phyloP scores from a whole-genome alignment of 1,140 invertebrate species.

The Nixonia krombeini region DNA sequence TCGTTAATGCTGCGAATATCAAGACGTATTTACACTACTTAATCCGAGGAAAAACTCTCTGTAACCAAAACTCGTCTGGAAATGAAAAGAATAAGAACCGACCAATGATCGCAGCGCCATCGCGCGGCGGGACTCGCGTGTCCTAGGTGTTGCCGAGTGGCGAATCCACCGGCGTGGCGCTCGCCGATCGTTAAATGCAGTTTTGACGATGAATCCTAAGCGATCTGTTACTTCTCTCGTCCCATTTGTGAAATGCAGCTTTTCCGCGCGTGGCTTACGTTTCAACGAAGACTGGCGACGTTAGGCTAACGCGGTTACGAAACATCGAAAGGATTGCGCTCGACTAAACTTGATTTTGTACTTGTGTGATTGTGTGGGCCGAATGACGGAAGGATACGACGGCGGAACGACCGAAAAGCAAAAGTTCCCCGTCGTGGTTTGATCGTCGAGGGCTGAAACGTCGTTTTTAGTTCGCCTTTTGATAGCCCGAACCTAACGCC shows the following conservation, averaged over 20 bases:
- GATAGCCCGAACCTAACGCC: constrained; percentile 48
- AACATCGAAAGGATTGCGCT: constrained; percentile 24
- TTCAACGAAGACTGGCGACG: constrained; percentile 64
- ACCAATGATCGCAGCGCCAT: constrained; percentile 61
- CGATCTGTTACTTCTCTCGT: constrained; percentile 66
- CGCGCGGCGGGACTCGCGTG: constrained; percentile 45
- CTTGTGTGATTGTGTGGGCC: constrained; percentile 13
- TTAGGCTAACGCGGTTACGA: constrained; percentile 43
- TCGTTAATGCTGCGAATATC: constrained; percentile 69
- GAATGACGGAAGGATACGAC: too few relatives aligned
- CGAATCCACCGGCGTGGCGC: constrained; percentile 46
- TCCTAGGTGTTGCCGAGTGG: constrained; percentile 30
- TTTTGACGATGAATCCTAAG: constrained; percentile 70
- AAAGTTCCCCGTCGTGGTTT: too few relatives aligned
- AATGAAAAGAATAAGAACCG: constrained; percentile 49
- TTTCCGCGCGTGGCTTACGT: constrained; percentile 60
- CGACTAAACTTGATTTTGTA: constrained; percentile 5
- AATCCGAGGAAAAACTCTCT: constrained; percentile 71
- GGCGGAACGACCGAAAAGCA: too few relatives aligned
- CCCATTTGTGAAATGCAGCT: constrained; percentile 64
- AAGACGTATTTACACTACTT: constrained; percentile 72
- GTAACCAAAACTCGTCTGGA: constrained; percentile 65
- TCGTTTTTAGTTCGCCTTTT: too few relatives aligned
- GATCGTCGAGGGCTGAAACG: too few relatives aligned
- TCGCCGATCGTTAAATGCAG: constrained; percentile 60